These are phyloP conservation scores for Platorchestia sp. DNA, from an alignment of 1,140 invertebrate genomes.

Conservation along the genomic window DNA sequence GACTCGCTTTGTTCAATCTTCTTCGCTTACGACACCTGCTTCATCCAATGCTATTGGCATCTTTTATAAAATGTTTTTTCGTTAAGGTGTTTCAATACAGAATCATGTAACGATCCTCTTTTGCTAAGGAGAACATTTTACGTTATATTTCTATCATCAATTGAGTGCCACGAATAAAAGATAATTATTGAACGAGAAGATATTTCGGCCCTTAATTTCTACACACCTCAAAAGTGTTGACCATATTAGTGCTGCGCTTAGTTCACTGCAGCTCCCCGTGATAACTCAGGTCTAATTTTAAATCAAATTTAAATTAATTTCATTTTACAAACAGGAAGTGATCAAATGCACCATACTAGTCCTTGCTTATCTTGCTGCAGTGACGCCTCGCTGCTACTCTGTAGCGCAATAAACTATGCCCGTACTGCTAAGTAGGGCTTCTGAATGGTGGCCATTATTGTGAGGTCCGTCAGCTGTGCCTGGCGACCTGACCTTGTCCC, in stretches of 20 bases:
- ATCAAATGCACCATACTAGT: background rate
- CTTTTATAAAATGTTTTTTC: background rate
- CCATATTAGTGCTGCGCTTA: background rate
- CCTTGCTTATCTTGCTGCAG: too few relatives aligned
- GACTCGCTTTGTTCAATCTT: background rate
- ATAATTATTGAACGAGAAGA: background rate
- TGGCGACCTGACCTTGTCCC: background rate
- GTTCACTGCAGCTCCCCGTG: background rate
- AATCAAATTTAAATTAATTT: background rate
- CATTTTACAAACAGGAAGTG: background rate
- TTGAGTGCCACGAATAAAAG: background rate
- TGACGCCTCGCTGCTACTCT: background rate
- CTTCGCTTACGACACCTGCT: background rate
- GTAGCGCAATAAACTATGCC: background rate
- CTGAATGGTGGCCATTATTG: background rate
- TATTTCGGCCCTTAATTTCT: background rate
- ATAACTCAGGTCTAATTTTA: background rate
- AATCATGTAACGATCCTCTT: background rate
- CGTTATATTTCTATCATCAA: background rate
- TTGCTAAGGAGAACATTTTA: background rate
- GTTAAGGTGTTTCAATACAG: background rate
- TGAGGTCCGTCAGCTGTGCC: background rate
- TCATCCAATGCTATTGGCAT: background rate
- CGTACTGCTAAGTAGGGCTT: background rate
- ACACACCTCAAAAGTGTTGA: background rate